Evolutionary conservation across 2,888 invertebrate species (phyloP).

Genomic region (Lycocerus yunnanus): DNA sequence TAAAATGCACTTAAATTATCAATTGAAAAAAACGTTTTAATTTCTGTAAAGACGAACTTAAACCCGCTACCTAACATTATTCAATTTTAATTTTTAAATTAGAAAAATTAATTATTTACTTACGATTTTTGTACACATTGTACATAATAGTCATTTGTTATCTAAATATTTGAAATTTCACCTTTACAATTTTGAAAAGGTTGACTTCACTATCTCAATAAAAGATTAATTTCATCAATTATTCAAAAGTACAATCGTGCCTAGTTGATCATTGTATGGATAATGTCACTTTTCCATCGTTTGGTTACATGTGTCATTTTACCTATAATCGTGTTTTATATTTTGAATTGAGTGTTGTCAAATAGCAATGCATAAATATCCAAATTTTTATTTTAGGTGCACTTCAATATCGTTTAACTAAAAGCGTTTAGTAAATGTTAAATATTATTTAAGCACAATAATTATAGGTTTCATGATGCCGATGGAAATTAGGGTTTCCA

Average conservation of each 20-base stretch:
- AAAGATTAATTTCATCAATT: not conserved
- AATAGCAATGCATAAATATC: not conserved
- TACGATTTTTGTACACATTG: not conserved
- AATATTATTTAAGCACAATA: no score
- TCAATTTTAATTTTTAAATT: not conserved
- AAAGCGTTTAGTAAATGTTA: no score
- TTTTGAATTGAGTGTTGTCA: not conserved
- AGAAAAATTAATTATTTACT: not conserved
- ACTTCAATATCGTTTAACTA: not conserved
- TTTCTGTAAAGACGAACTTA: not conserved
- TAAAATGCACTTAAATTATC: no score
- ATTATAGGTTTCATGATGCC: no score
- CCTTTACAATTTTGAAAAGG: not conserved
- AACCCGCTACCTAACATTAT: not conserved
- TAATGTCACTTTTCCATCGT: not conserved
- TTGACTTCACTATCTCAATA: not conserved
- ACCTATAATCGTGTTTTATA: not conserved
- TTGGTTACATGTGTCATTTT: not conserved
- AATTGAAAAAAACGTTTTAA: no score
- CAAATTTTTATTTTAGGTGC: not conserved
- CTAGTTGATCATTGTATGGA: not conserved
- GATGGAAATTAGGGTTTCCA: no score
- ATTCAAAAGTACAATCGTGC: not conserved
- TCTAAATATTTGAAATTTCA: not conserved
- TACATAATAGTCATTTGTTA: not conserved